These are phyloP conservation scores for Trissolcus japonicus DNA, from an alignment of 2,888 invertebrate genomes.

Conservation along the genomic window DNA sequence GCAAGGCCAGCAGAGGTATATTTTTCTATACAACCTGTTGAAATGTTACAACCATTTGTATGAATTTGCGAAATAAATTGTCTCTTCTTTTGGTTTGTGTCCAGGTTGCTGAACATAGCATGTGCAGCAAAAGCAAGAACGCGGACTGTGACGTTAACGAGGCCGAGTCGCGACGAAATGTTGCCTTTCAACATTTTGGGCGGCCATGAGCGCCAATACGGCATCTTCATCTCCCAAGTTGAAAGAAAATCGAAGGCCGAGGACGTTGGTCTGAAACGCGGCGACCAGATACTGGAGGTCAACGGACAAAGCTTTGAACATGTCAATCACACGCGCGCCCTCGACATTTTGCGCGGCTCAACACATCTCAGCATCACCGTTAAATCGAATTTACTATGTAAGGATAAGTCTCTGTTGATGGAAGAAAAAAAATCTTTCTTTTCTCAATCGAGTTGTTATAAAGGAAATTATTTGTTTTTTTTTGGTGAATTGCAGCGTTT, in stretches of 20 bases:
- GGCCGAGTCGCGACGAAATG: constrained; percentile 94
- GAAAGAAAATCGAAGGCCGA: constrained; percentile 95
- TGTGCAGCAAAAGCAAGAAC: constrained; percentile 97
- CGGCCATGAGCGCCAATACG: constrained; percentile 93
- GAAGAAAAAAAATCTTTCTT: background rate
- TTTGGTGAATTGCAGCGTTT: constrained; percentile 76
- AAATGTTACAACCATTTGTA: background rate
- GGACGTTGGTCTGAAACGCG: constrained; percentile 95
- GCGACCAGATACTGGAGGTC: constrained; percentile 98
- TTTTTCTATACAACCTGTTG: background rate
- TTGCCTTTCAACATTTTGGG: constrained; percentile 96
- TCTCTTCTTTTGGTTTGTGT: background rate
- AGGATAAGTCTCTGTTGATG: background rate
- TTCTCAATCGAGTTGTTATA: background rate
- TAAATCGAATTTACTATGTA: constrained; percentile 94
- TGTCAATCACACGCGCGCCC: constrained; percentile 92
- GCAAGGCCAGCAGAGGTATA: constrained; percentile 84
- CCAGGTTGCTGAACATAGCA: constrained; percentile 91
- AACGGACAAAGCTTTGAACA: constrained; percentile 98
- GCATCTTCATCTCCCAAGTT: constrained; percentile 96
- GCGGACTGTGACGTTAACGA: constrained; percentile 92
- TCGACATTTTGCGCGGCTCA: constrained; percentile 94
- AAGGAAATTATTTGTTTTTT: background rate
- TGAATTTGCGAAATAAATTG: background rate
- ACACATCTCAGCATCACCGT: constrained; percentile 98